Conservation (phyloP, 2,797 vertebrate genomes). For the Chlorospingus flavigularis region DNA sequence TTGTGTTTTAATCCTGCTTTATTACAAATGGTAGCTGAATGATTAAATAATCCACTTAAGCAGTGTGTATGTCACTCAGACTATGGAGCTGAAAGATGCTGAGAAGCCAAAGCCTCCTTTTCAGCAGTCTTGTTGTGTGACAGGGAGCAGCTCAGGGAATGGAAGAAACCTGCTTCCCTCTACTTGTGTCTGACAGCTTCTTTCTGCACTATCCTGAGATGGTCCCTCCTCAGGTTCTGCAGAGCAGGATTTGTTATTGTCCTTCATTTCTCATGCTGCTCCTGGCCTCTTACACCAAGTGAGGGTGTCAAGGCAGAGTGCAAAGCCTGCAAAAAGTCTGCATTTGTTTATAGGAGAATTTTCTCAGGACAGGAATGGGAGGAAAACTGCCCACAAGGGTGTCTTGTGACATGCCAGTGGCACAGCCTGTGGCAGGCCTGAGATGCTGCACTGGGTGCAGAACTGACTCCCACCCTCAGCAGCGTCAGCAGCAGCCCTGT, state of each 20-base stretch:
- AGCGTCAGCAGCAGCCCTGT: not conserved
- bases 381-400: not conserved
- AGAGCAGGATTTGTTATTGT: not conserved
- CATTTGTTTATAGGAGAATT: not conserved
- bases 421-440: not conserved
- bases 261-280: not conserved
- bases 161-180: not conserved
- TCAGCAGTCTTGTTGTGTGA: not conserved
- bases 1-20: conserved; percentile 35
- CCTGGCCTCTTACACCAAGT: not conserved
- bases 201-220: not conserved
- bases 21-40: conserved; percentile 12
- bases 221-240: not conserved
- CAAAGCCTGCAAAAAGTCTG: not conserved
- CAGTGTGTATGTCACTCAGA: not conserved
- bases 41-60: conserved; percentile 35
- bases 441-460: not conserved
- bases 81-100: not conserved
- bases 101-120: conserved; percentile 5
- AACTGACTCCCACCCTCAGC: not conserved
- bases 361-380: not conserved
- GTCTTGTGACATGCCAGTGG: not conserved
- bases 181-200: not conserved
- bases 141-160: not conserved
- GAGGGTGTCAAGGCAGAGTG: not conserved